Percentiles rank a stretch among this genome's conserved stretches.
Evolutionary conservation across 2,113 vertebrate species (phyloP).

Genomic region (Embiotoca jacksoni): DNA sequence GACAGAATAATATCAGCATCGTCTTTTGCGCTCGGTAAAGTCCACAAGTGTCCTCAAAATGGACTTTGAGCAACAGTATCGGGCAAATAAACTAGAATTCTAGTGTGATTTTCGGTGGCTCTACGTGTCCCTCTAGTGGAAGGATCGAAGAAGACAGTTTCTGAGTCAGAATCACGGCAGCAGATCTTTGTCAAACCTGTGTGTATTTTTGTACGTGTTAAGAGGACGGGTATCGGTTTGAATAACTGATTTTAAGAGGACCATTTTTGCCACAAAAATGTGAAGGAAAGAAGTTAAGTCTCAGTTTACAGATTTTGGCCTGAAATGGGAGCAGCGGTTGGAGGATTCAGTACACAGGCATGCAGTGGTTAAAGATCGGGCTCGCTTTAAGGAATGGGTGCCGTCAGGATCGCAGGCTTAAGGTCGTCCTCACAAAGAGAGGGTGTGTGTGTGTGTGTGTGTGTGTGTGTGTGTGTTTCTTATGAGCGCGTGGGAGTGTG

Average conservation of each 20-base stretch:
- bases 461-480: neutral
- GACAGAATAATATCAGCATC: neutral
- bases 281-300: neutral
- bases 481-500: neutral
- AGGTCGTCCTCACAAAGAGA: slow-evolving; percentile 7
- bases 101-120: neutral
- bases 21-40: neutral
- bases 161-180: neutral
- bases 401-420: neutral
- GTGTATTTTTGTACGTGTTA: too few relatives aligned
- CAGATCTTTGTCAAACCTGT: too few relatives aligned
- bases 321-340: neutral
- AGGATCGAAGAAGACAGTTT: neutral
- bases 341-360: neutral
- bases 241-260: neutral
- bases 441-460: neutral
- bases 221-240: neutral
- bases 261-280: neutral
- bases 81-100: neutral
- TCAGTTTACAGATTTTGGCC: neutral
- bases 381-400: neutral
- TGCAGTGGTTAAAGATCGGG: neutral
- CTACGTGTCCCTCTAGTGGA: slow-evolving; percentile 36
- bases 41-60: neutral
- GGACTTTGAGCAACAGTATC: neutral